Percentiles rank a stretch among this genome's conserved stretches.
These are phyloP conservation scores for Drosophila fuyamai DNA, from an alignment of 1,140 invertebrate genomes.

Conservation along the genomic window DNA sequence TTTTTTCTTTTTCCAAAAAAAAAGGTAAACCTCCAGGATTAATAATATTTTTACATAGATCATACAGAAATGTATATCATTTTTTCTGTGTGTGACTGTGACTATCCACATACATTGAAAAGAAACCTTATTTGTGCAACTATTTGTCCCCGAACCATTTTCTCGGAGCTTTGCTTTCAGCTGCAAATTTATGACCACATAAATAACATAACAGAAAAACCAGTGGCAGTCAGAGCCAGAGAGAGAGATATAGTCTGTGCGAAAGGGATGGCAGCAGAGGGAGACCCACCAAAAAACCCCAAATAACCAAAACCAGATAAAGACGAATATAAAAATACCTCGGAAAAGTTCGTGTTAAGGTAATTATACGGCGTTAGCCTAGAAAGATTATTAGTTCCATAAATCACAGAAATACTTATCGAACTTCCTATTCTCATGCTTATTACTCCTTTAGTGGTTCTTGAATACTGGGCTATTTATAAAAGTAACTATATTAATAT, in stretches of 20 bases:
- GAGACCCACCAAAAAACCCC: conserved; percentile 30
- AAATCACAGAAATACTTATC: not conserved
- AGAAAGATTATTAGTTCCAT: not conserved
- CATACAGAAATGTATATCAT: not conserved
- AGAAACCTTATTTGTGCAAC: conserved; percentile 23
- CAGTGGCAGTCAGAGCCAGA: conserved; percentile 56
- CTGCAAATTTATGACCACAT: conserved; percentile 80
- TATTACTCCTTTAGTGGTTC: not conserved
- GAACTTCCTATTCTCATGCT: not conserved
- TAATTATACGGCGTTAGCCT: not conserved
- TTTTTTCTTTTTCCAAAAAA: no score
- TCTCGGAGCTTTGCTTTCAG: conserved; percentile 76
- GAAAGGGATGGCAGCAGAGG: not conserved
- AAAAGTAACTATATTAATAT: no score
- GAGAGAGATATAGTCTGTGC: conserved; percentile 26
- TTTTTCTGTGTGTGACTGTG: conserved; percentile 11
- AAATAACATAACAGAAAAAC: conserved; percentile 78
- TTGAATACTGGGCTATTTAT: no score
- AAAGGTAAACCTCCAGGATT: not conserved
- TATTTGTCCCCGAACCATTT: conserved; percentile 53
- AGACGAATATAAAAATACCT: conserved; percentile 17
- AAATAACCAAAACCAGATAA: conserved; percentile 7
- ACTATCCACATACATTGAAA: not conserved
- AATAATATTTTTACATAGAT: not conserved
- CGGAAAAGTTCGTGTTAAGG: not conserved